Evolutionary conservation across 2,797 vertebrate genomes (phyloP).

Genomic region (Sarcophilus harrisii): DNA sequence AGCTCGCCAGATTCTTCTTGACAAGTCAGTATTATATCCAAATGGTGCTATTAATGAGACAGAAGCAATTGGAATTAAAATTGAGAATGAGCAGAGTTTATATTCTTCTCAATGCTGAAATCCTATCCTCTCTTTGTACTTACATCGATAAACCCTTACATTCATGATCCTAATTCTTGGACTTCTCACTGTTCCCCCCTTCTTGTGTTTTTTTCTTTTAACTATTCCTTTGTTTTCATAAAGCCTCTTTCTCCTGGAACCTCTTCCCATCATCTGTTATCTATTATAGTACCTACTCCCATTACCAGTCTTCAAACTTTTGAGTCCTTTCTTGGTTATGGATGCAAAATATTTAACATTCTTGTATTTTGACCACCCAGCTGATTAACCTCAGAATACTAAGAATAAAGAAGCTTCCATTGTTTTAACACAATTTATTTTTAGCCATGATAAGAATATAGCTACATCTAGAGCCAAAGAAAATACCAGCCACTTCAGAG

Average conservation of each 20-base stretch:
- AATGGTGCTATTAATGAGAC: background rate
- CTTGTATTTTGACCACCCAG: background rate
- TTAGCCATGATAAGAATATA: constrained; percentile 38
- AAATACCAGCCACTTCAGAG: constrained; percentile 9
- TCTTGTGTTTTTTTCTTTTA: background rate
- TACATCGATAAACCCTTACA: background rate
- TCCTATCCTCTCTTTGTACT: background rate
- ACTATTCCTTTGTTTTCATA: background rate
- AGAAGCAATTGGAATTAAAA: background rate
- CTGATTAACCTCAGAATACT: background rate
- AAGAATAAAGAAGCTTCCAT: background rate
- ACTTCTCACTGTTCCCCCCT: background rate
- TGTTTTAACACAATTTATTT: background rate
- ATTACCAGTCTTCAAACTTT: constrained; percentile 11
- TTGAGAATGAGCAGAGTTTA: background rate
- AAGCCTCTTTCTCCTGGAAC: background rate
- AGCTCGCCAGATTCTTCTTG: constrained; percentile 85
- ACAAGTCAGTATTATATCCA: constrained; percentile 85
- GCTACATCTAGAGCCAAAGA: constrained; percentile 14
- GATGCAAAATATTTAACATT: background rate
- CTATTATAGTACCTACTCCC: background rate
- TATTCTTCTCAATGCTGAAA: background rate
- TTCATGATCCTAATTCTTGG: background rate
- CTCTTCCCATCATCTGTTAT: background rate
- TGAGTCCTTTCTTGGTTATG: background rate